A percentile compares a stretch with the other conserved stretches of the same genome.
These are phyloP conservation scores for Zophobas morio DNA, from an alignment of 1,140 invertebrate species.

Conservation along the genomic window DNA sequence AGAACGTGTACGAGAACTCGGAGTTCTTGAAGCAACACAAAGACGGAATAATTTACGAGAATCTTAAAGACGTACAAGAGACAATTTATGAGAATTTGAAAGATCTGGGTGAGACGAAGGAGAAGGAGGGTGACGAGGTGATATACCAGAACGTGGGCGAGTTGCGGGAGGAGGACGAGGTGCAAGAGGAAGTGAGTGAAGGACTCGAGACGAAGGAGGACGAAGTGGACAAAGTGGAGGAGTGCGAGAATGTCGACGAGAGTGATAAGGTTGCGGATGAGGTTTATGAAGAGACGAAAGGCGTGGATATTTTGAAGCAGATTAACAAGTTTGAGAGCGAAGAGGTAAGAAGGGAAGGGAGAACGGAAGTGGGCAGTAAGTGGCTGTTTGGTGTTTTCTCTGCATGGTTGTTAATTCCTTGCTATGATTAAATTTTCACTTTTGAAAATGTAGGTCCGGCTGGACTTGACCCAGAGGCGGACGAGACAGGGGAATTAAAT, in stretches of 20 bases:
- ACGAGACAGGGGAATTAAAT: too few relatives aligned
- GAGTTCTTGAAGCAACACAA: constrained; percentile 44
- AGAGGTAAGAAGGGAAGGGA: constrained; percentile 24
- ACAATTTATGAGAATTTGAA: constrained; percentile 60
- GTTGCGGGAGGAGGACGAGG: constrained; percentile 5
- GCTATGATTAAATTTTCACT: too few relatives aligned
- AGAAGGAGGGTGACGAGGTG: constrained; percentile 46
- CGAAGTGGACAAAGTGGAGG: constrained; percentile 55
- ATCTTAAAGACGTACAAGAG: constrained; percentile 43
- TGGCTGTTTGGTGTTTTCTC: constrained; percentile 9
- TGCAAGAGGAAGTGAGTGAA: constrained; percentile 9
- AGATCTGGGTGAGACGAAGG: constrained; percentile 2
- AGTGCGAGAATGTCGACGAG: constrained; percentile 58
- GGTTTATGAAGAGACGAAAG: constrained; percentile 62
- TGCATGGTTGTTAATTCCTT: too few relatives aligned
- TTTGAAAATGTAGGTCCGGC: too few relatives aligned
- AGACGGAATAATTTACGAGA: constrained; percentile 25
- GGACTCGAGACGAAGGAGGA: not conserved
- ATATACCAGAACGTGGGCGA: constrained; percentile 58
- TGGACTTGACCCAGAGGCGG: too few relatives aligned
- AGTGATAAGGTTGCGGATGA: too few relatives aligned
- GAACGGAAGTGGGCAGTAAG: not conserved
- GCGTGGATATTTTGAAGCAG: constrained; percentile 62
- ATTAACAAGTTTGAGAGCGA: constrained; percentile 63
- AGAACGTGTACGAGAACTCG: constrained; percentile 57